Percentiles rank a stretch among this genome's conserved stretches.
These are phyloP conservation scores for Cheilosia soror DNA, from an alignment of 2,888 invertebrate genomes.

Conservation along the genomic window DNA sequence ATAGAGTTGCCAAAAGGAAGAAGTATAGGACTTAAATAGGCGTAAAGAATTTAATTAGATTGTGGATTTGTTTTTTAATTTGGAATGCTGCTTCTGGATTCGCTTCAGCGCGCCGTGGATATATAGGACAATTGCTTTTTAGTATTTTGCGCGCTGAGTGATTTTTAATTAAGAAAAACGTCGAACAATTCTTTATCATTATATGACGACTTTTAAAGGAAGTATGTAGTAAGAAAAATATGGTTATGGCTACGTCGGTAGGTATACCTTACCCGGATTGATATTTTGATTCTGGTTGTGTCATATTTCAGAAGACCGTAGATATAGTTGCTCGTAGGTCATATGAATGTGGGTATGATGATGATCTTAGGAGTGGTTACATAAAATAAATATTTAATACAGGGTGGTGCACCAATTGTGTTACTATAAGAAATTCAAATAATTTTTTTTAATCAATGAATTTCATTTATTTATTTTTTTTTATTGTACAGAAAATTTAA, in stretches of 20 bases:
- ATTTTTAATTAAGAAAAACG: conserved; percentile 62
- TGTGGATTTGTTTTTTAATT: conserved; percentile 72
- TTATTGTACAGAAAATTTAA: no score
- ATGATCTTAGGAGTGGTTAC: no score
- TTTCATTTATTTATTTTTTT: no score
- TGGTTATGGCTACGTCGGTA: no score
- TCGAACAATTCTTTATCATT: not conserved
- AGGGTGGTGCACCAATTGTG: no score
- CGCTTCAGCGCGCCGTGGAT: conserved; percentile 30
- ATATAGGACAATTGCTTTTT: conserved; percentile 46
- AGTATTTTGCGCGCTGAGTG: conserved; percentile 33
- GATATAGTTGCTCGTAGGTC: no score
- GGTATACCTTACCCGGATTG: not conserved
- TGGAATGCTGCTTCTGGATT: conserved; percentile 69
- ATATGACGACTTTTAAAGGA: not conserved
- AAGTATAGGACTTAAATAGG: conserved; percentile 60
- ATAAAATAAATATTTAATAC: no score
- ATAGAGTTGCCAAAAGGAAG: conserved; percentile 7
- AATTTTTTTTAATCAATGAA: no score
- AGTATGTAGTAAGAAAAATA: not conserved
- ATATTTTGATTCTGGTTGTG: not conserved
- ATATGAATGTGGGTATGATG: no score
- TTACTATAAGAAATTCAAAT: no score
- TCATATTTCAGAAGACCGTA: no score
- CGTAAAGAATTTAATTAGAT: conserved; percentile 73